Evolutionary conservation across 2,113 vertebrate genomes (phyloP), one percentile per base, ranked within the genome.

Genomic region (Rhineura floridana): DNA sequence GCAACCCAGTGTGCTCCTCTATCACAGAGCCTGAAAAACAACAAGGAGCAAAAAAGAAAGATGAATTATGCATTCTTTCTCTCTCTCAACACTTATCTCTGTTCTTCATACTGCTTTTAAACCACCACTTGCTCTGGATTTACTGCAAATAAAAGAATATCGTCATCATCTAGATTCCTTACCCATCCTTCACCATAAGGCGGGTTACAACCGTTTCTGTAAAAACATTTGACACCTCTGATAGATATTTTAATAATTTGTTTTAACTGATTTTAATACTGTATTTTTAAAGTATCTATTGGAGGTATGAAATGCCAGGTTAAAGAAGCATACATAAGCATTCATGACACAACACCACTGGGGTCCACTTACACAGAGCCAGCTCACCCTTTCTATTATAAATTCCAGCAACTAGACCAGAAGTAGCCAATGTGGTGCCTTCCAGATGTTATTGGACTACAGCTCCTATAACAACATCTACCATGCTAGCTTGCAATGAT

Each of bases 1-100:
- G 52, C 25, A 75, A 62, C 52, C 52, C 52, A 85, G 28, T 28
- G 3, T 23, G 8, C 0, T 75, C 89, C 78, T 84, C 89, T 81
- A 80, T 44, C 88, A 85, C 89, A 85, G 87, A 93, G 84, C 89
- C 92, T 89, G 87, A 92, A 91, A 90, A 69, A 87, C 91, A 87
- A 50, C 69, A 91, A 81, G 69, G 90, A 91, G 79, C 91, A 93
- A 92, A 87, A 86, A 92, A 89, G 94, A 89, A 91, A 91, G 93
- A 72, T 11, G 76, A 93, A 95, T 73, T 83, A 94, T 73, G 91
- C 17, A 87, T 76, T 82, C n/a, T 0, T 81, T 84, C 73, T 80
- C 69, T 81, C 73, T 30, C 12, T 9, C 72, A 33, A 9, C 73
- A 84, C 52, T 84, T 55, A n/a, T 73, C 87, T 93, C 48, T 33